Percentiles rank a stretch among this genome's conserved stretches.
These are phyloP conservation scores for Aegotheles bennettii DNA, from an alignment of 2,113 vertebrate genomes.

Conservation along the genomic window DNA sequence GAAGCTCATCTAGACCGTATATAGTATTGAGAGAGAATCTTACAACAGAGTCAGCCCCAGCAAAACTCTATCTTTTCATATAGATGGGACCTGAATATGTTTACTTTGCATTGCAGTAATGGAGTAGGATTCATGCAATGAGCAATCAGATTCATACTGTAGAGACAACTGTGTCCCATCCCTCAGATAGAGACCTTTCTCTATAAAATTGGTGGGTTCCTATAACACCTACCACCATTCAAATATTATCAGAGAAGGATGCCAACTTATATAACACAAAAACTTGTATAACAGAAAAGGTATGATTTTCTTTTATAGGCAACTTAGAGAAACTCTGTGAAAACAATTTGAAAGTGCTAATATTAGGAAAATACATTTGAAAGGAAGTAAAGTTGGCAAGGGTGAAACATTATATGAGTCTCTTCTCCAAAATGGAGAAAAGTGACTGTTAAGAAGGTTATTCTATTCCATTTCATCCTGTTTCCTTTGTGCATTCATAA, in stretches of 20 bases:
- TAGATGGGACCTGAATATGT: fast-evolving
- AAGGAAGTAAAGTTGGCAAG: not conserved
- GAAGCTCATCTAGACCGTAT: not conserved
- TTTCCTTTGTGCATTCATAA: not conserved
- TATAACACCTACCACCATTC: not conserved
- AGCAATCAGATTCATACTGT: not conserved
- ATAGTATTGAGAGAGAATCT: not conserved
- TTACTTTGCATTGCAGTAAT: not conserved
- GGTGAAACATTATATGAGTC: not conserved
- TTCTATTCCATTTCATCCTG: not conserved
- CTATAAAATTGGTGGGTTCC: not conserved
- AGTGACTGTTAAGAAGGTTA: not conserved
- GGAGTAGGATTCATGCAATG: not conserved
- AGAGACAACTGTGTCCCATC: not conserved
- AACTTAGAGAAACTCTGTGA: not conserved
- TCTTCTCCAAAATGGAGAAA: not conserved
- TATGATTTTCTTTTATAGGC: not conserved
- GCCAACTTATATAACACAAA: not conserved
- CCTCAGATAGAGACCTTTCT: not conserved
- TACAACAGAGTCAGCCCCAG: not conserved
- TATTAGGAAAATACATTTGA: not conserved
- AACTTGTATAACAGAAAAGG: not conserved
- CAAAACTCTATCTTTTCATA: not conserved
- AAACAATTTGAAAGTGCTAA: not conserved
- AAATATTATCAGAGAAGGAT: not conserved